Base-by-base conservation (phyloP, 2,888 invertebrate species). In the Ditula angustiorana region DNA sequence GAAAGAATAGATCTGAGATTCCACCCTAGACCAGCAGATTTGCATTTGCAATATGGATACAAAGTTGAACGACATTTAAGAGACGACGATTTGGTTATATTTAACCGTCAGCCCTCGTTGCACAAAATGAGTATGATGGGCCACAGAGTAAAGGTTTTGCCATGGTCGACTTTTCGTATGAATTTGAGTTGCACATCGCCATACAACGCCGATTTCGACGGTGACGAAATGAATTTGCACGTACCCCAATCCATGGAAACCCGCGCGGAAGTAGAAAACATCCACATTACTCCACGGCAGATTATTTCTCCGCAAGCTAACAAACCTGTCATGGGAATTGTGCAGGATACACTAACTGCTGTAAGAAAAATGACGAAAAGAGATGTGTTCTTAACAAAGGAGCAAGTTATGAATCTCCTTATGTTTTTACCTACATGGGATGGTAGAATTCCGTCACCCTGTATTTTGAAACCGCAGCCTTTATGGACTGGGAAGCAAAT, bases 71-170 rank as follows among this genome's bases (percentile, higher is more conserved):
- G 99, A 33, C 99, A 99, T 89, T 97, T 99, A 83, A 95, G 99
- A 69, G 99, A 99, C 86, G 99, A 99, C 67, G 99, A 99, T 91
- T 94, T 99, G 70, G 98, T 99, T 16, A 98, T 99, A 73, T 99
- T 99, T 95, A 99, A 99, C 93, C 97, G 99, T 71, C 99, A 99
- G 86, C 99, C 99, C 0, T 99, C 99, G 1, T 95, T 99, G 4
- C 99, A 99, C 93, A 99, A 99, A 93, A 99, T 99, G 99, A 98
- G 98, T 96, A 99, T 99, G 99, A 99, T 99, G 99, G 99, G 99
- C 69, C 99, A 99, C 93, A 95, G 98, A 79, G 98, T 98, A 0
- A 97, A 98, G 87, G 98, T 99, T 7, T 92, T 99, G 63, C 99
- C 99, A 0, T 99, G 99, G 99, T 99, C 99, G 49, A 99, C 99